A percentile compares a stretch with the other conserved stretches of the same genome.
phyloP scores from a whole-genome alignment of 35 echinoderm and acorn worm genomes.

The Hemicentrotus pulcherrimus region DNA sequence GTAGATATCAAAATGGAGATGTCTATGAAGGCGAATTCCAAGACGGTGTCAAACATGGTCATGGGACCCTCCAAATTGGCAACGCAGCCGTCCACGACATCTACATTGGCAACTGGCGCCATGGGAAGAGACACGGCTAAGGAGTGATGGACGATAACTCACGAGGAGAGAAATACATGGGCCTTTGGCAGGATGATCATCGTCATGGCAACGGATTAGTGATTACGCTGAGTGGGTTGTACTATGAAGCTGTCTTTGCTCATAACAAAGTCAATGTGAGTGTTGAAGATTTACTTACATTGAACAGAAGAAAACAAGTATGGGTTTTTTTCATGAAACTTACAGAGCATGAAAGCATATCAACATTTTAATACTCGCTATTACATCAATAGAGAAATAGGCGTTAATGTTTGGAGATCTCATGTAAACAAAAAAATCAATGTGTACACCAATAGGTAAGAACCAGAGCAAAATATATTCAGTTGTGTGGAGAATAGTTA shows the following conservation, averaged over 20 bases:
- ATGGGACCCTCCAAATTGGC: constrained; percentile 81
- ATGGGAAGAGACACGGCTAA: constrained; percentile 82
- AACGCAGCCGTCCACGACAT: constrained; percentile 65
- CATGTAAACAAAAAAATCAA: no score
- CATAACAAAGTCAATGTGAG: constrained; percentile 93
- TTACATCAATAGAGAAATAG: no score
- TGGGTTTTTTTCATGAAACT: no score
- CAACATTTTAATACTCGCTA: no score
- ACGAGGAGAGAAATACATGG: constrained; percentile 98
- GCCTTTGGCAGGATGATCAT: constrained; percentile 80
- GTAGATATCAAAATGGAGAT: constrained; percentile 88
- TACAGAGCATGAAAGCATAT: no score
- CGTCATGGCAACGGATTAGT: constrained; percentile 94
- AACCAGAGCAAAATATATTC: no score
- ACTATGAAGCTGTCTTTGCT: constrained; percentile 82
- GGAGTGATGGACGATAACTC: constrained; percentile 82
- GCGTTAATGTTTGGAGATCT: no score
- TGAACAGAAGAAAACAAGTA: no score
- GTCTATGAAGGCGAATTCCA: constrained; percentile 87
- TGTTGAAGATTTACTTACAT: not conserved
- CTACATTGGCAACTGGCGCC: constrained; percentile 93
- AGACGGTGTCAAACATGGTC: constrained; percentile 75
- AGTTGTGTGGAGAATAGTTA: no score
- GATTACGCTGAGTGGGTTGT: constrained; percentile 87
- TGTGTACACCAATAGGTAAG: no score